Evolutionary conservation across 2,888 invertebrate species (phyloP), one percentile per base, ranked within the genome.

Genomic region (Byasa hedistus): DNA sequence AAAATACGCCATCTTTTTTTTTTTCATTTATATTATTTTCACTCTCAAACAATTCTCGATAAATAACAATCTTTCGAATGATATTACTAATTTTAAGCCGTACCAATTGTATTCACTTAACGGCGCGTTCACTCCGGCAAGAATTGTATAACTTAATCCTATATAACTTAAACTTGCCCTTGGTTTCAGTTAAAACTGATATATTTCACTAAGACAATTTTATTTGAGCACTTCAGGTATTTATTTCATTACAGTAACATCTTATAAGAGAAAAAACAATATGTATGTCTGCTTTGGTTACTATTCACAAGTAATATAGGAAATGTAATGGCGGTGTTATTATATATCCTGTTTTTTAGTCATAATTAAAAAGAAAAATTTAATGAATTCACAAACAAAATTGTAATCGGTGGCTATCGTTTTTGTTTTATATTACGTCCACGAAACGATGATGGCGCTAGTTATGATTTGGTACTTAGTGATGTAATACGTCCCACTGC

Each of bases 1-100:
- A 22, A 52, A 52, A 21, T 21, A 22, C 1, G 21, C n/a, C 4
- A 52, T 52, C 17, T 56, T 56, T 56, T 27, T 24, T 44, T 56
- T 56, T 56, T 27, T 24, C 19, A 17, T 54, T 15, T 54, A 15
- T 23, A 22, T 54, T 22, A 23, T 54, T 21, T 21, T 15, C 4
- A 12, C 8, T 22, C 10, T 15, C n/a, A 15, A 7, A 52, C 21
- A 21, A 21, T 51, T n/a, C 63, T 77, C 79, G 24, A 39, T 10
- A 63, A 64, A 68, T 62, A 65, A 52, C 58, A 61, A 48, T 63
- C 59, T 68, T 62, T 68, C 72, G 73, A 73, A 66, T 69, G 69
- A 65, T 27, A 65, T 27, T 69, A 51, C 32, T 56, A 15, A n/a
- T 10, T 56, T 17, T 56, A 65, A 56, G 24, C 48, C 57, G 61